These are phyloP conservation scores for Takifugu flavidus DNA, from an alignment of 2,113 vertebrate genomes.

Conservation along the genomic window DNA sequence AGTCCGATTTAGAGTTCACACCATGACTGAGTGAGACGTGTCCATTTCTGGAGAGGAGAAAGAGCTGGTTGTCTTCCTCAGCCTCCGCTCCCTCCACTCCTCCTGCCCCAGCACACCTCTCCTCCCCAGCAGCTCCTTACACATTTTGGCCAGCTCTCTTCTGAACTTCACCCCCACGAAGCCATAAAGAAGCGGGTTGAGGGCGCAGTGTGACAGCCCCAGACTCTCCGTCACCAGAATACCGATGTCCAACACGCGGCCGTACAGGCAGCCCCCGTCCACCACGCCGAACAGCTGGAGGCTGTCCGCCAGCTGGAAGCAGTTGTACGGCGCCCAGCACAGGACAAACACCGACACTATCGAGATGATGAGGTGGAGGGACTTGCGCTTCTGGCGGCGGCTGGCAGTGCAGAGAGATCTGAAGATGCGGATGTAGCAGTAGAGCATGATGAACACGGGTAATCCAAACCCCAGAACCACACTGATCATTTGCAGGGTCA, in stretches of 20 bases:
- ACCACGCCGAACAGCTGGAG: constrained; percentile 57
- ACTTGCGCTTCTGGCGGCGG: constrained; percentile 74
- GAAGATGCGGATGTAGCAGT: constrained; percentile 80
- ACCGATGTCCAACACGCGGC: constrained; percentile 67
- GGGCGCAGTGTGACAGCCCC: constrained; percentile 78
- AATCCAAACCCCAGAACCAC: constrained; percentile 73
- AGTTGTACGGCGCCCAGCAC: constrained; percentile 80
- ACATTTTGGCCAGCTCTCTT: constrained; percentile 69
- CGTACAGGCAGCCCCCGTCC: constrained; percentile 49
- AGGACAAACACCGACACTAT: constrained; percentile 74
- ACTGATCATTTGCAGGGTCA: constrained; percentile 67
- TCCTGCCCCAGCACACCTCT: constrained; percentile 37
- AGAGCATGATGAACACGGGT: constrained; percentile 78
- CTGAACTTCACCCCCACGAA: constrained; percentile 81
- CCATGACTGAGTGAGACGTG: constrained; percentile 73
- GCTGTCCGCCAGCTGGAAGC: constrained; percentile 71
- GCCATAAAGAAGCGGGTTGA: constrained; percentile 82
- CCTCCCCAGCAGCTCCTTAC: constrained; percentile 57
- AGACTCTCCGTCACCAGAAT: constrained; percentile 71
- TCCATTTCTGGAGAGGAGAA: constrained; percentile 72
- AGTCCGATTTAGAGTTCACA: constrained; percentile 25
- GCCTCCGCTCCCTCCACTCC: constrained; percentile 41
- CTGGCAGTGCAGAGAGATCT: constrained; percentile 68
- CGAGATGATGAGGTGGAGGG: constrained; percentile 70
- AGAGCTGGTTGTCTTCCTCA: constrained; percentile 41